Evolutionary conservation across 2,888 invertebrate genomes (phyloP).

Genomic region (Drosophila borborema): DNA sequence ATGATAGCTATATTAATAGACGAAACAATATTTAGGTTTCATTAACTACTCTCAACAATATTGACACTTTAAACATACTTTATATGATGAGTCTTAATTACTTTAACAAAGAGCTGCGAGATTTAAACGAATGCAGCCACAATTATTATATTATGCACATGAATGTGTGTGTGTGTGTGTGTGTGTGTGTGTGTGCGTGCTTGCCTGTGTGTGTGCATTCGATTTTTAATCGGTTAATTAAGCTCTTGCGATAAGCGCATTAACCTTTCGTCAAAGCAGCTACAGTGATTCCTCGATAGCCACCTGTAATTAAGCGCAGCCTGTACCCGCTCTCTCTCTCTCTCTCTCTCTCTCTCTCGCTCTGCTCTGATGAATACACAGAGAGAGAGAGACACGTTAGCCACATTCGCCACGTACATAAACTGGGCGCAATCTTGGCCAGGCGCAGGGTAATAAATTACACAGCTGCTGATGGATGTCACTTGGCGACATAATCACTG

Average conservation of each 20-base stretch:
- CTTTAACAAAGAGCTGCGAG: not conserved
- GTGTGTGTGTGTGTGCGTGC: not conserved
- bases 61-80: not conserved
- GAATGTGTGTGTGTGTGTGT: not conserved
- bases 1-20: not conserved
- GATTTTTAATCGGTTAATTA: slow-evolving; percentile 50
- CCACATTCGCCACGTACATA: slow-evolving; percentile 47
- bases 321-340: not conserved
- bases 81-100: not conserved
- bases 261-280: slow-evolving; percentile 38
- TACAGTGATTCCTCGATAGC: slow-evolving; percentile 20
- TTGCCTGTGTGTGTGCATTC: slow-evolving; percentile 1
- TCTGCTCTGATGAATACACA: slow-evolving; percentile 6
- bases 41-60: not conserved
- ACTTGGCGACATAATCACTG: slow-evolving; percentile 75
- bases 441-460: slow-evolving; percentile 62
- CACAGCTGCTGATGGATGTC: slow-evolving; percentile 72
- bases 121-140: not conserved
- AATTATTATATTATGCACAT: slow-evolving; percentile 16
- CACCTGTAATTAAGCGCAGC: slow-evolving; percentile 51
- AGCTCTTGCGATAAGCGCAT: slow-evolving; percentile 55
- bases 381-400: slow-evolving; percentile 17
- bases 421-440: slow-evolving; percentile 57
- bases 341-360: too few species aligned
- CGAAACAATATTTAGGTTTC: not conserved